phyloP scores from a whole-genome alignment of 2,888 invertebrate species.

The Meloe dianella region DNA sequence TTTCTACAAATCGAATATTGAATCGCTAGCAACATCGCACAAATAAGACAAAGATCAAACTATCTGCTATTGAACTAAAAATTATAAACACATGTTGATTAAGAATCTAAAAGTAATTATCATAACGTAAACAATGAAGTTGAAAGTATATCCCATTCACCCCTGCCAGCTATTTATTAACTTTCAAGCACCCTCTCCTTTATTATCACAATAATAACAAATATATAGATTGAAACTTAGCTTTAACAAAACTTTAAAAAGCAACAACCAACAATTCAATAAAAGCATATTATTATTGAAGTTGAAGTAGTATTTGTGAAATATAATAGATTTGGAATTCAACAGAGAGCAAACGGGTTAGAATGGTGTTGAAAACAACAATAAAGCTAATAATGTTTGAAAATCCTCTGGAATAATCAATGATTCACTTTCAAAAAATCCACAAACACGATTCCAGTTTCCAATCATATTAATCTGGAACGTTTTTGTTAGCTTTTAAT shows the following conservation, averaged over 20 bases:
- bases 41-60: too few species aligned
- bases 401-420: background rate
- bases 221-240: conserved; percentile 5
- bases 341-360: background rate
- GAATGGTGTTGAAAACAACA: background rate
- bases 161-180: background rate
- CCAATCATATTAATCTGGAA: background rate
- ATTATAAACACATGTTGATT: too few species aligned
- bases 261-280: background rate
- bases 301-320: background rate
- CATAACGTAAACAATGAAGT: too few species aligned
- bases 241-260: background rate
- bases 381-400: background rate
- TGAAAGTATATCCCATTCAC: background rate
- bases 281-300: background rate
- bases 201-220: background rate
- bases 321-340: background rate
- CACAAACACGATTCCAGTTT: too few species aligned
- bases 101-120: too few species aligned
- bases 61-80: too few species aligned
- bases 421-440: background rate
- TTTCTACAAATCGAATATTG: too few species aligned
- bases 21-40: too few species aligned
- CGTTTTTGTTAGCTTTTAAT: background rate
- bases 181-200: background rate